Percentiles rank a stretch among this genome's conserved stretches.
Evolutionary conservation across 1,140 invertebrate species (phyloP).

Genomic region (Conus betulinus): DNA sequence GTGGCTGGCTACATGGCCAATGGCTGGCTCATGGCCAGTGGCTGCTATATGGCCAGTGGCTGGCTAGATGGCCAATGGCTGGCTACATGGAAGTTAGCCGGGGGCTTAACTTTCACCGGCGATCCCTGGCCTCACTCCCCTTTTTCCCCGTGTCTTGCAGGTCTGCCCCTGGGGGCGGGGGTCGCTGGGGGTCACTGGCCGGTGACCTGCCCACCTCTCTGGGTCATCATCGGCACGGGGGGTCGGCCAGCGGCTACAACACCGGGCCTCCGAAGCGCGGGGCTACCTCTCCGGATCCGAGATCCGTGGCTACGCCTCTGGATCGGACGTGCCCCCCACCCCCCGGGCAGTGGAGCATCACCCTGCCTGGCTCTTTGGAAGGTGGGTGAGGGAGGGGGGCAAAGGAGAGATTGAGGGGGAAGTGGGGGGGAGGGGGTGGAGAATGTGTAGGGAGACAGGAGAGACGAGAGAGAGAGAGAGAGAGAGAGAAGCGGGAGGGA

Average conservation of each 20-base stretch:
- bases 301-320: slow-evolving; percentile 33
- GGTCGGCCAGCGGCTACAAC: slow-evolving; percentile 26
- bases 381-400: slow-evolving; percentile 52
- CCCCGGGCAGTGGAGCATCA: slow-evolving; percentile 75
- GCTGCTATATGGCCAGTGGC: too few species aligned
- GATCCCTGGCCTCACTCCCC: too few species aligned
- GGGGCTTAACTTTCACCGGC: too few species aligned
- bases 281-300: slow-evolving; percentile 34
- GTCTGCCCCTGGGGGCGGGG: too few species aligned
- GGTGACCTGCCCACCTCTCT: slow-evolving; percentile 9
- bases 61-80: too few species aligned
- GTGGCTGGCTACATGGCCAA: too few species aligned
- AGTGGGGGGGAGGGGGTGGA: not conserved
- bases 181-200: not conserved
- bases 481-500: too few species aligned
- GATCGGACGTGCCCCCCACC: slow-evolving; percentile 70
- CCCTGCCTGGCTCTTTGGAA: slow-evolving; percentile 73
- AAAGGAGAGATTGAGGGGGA: too few species aligned
- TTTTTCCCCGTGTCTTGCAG: too few species aligned
- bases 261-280: slow-evolving; percentile 12
- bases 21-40: too few species aligned
- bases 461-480: too few species aligned
- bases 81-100: too few species aligned
- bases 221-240: not conserved
- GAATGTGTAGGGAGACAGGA: not conserved